These are phyloP conservation scores for Ciconia boyciana DNA, from an alignment of 2,113 vertebrate species.

Conservation along the genomic window DNA sequence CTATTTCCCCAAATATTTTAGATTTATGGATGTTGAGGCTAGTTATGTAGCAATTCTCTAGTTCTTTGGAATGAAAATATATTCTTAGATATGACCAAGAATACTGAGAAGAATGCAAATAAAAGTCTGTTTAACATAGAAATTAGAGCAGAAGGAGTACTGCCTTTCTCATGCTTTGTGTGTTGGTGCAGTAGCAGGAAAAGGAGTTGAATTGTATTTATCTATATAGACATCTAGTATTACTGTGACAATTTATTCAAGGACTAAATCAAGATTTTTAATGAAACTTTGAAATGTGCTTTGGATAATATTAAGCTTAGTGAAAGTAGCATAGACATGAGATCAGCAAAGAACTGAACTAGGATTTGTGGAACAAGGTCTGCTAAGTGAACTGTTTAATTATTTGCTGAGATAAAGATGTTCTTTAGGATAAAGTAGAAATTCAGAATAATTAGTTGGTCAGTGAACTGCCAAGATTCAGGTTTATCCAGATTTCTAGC, in stretches of 20 bases:
- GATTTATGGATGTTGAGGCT: not conserved
- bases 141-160: not conserved
- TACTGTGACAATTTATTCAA: not conserved
- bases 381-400: not conserved
- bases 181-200: not conserved
- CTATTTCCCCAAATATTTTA: not conserved
- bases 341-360: not conserved
- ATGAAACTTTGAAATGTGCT: not conserved
- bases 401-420: not conserved
- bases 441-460: not conserved
- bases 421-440: not conserved
- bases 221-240: not conserved
- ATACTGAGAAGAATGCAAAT: slow-evolving; percentile 24
- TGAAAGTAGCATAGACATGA: not conserved
- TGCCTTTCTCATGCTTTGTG: not conserved
- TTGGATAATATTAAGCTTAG: not conserved
- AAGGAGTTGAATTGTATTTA: not conserved
- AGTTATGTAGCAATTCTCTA: not conserved
- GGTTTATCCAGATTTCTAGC: not conserved
- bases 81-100: not conserved
- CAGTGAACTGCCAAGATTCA: not conserved
- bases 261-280: not conserved
- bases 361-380: not conserved
- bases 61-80: slow-evolving; percentile 34
- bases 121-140: not conserved